These are phyloP conservation scores for Sebastes kiyomatsui DNA, from an alignment of 2,797 vertebrate genomes.

Conservation along the genomic window DNA sequence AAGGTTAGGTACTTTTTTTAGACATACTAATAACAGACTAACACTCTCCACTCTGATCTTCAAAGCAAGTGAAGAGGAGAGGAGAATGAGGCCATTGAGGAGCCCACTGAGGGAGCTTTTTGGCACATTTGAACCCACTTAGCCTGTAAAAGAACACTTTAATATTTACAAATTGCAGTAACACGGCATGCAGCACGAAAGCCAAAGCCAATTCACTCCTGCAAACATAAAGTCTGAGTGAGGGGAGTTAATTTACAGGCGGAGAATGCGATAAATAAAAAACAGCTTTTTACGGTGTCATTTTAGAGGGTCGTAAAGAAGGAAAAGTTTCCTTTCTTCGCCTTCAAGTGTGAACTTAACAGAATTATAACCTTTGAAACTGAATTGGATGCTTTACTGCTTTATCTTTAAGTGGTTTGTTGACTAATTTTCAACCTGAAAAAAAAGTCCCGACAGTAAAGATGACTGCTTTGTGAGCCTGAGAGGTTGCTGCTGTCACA, in stretches of 20 bases:
- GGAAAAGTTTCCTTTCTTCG: constrained; percentile 64
- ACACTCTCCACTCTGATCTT: constrained; percentile 71
- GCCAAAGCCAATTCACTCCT: constrained; percentile 35
- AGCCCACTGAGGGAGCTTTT: constrained; percentile 53
- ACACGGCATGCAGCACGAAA: constrained; percentile 47
- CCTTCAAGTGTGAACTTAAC: constrained; percentile 56
- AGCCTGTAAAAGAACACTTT: constrained; percentile 70
- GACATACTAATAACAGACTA: constrained; percentile 75
- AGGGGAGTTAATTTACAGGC: constrained; percentile 62
- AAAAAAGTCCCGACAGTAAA: constrained; percentile 25
- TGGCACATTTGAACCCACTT: constrained; percentile 68
- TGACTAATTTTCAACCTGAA: constrained; percentile 31
- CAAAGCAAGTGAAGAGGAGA: constrained; percentile 63
- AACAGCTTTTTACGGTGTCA: constrained; percentile 62
- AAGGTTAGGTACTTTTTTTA: constrained; percentile 70
- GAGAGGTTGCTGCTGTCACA: constrained; percentile 13
- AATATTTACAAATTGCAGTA: constrained; percentile 74
- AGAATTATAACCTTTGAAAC: constrained; percentile 59
- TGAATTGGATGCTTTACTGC: constrained; percentile 39
- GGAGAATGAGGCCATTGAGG: constrained; percentile 46
- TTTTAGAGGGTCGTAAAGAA: constrained; percentile 73
- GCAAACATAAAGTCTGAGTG: constrained; percentile 48
- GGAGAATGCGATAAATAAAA: constrained; percentile 68
- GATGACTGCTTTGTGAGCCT: neutral
- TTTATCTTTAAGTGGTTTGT: constrained; percentile 55